phyloP scores from a whole-genome alignment of 1,140 invertebrate genomes.

The Heliconius hermathena region DNA sequence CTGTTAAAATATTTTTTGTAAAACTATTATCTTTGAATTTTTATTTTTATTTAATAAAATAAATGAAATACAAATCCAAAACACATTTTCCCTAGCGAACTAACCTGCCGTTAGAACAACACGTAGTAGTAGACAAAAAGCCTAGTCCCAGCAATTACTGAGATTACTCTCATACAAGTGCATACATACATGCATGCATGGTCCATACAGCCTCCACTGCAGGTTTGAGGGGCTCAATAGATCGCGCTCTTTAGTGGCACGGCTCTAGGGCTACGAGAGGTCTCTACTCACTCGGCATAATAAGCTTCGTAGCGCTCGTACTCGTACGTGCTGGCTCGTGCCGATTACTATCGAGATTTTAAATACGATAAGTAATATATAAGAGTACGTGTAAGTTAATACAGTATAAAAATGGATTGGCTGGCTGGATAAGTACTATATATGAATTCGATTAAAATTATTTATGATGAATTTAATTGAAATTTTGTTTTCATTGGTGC shows the following conservation, averaged over 20 bases:
- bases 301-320: neutral
- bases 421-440: neutral
- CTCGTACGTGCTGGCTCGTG: neutral
- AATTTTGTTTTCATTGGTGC: no score
- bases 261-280: neutral
- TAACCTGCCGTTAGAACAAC: neutral
- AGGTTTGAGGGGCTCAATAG: neutral
- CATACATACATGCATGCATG: neutral
- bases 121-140: constrained; percentile 2
- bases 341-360: constrained; percentile 1
- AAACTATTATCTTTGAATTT: no score
- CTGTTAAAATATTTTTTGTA: no score
- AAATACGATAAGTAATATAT: neutral
- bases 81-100: neutral
- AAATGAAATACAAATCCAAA: neutral
- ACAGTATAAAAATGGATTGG: neutral
- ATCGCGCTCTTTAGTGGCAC: constrained; percentile 5
- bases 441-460: no score
- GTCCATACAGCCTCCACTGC: constrained; percentile 1
- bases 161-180: neutral
- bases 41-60: no score
- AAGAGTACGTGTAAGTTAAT: neutral
- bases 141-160: constrained; percentile 12
- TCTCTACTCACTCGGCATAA: constrained; percentile 1
- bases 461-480: no score